Base-by-base conservation (phyloP, 2,113 vertebrate species). In the Diglossa brunneiventris region DNA sequence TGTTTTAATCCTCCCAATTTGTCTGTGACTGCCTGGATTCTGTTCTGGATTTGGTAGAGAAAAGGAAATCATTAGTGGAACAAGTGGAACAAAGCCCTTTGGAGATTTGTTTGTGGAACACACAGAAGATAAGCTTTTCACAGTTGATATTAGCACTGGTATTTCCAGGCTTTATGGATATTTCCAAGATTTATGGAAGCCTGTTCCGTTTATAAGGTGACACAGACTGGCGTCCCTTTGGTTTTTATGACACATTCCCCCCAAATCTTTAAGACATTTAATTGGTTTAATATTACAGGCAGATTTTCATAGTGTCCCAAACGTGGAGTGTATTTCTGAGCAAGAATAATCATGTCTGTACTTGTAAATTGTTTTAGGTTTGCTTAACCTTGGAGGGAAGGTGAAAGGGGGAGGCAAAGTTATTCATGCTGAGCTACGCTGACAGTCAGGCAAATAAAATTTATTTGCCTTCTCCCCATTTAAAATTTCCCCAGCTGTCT, bases 401-500 rank as follows among this genome's bases (percentile, higher is more conserved):
- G 64, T 64, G 49, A 80, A 86, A 81, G 49, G 70, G 31, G 30
- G 75, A 77, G 33, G 56, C 35, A 74, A 44, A 61, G 13, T 33
- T 76, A 55, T 66, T 91, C 35, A 44, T 68, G 35, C 50, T 91
- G 53, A 58, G 47, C 52, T 83, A 61, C 35, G 35, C 22, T 81
- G 69, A 35, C 17, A 91, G 39, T 35, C 69, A 75, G 61, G 37
- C 61, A 81, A 82, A 92, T 39, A 87, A 50, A 73, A 88, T 79
- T 72, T 67, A 92, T 94, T 75, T 88, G 30, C 39, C 37, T 92
- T 86, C 19, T 89, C 6, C 24, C 33, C 52, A 11, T 93, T 92
- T 75, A 87, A 70, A 56, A 67, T 93, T 79, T 83, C 85, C 64
- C 77, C 49, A 92, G 87, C 52, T 90, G 72, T 53, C 64, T 95